Evolutionary conservation across 2,888 invertebrate genomes (phyloP).

Genomic region (Apotomis capreana): DNA sequence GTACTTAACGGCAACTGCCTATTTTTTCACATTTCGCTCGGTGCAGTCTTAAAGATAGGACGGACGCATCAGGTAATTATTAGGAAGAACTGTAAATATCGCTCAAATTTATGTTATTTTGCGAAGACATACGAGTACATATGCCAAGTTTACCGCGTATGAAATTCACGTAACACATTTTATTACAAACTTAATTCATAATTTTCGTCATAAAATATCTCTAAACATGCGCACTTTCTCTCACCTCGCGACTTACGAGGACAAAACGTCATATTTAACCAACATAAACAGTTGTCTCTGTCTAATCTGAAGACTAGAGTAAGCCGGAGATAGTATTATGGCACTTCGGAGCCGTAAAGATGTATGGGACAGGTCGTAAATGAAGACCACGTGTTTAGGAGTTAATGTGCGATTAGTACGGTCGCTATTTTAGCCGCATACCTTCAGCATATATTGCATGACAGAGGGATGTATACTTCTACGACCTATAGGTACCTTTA

Average conservation of each 20-base stretch:
- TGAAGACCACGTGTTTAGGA: constrained; percentile 18
- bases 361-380: constrained; percentile 21
- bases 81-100: too few species aligned
- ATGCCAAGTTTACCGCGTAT: background rate
- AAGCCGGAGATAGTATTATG: background rate
- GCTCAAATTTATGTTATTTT: too few species aligned
- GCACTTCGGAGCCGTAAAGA: background rate
- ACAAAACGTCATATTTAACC: constrained; percentile 2
- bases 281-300: constrained; percentile 5
- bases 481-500: too few species aligned
- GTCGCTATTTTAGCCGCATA: constrained; percentile 5
- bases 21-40: too few species aligned
- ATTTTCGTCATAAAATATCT: constrained; percentile 2
- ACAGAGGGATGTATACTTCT: background rate
- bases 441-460: background rate
- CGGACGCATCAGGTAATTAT: too few species aligned
- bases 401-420: background rate
- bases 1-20: too few species aligned
- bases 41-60: too few species aligned
- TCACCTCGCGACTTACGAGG: background rate
- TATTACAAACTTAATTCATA: constrained; percentile 13
- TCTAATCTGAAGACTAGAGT: background rate
- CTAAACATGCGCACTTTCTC: constrained; percentile 17
- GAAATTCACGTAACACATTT: background rate
- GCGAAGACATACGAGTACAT: too few species aligned